These are phyloP conservation scores for Tetragonisca angustula DNA, from an alignment of 2,888 invertebrate species.

Conservation along the genomic window DNA sequence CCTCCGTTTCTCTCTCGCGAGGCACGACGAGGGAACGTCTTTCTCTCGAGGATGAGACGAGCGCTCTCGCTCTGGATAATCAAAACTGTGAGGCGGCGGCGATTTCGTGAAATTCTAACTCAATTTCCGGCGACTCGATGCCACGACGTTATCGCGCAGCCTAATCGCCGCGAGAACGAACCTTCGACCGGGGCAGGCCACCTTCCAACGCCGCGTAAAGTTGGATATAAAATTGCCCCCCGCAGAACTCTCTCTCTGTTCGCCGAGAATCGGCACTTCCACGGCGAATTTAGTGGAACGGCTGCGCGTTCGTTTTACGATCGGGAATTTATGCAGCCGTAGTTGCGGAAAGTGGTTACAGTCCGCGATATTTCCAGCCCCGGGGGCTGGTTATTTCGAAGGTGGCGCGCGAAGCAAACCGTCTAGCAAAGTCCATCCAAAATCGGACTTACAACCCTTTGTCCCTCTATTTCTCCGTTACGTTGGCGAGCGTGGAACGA, in stretches of 20 bases:
- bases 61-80: constrained; percentile 39
- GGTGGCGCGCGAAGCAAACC: not conserved
- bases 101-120: constrained; percentile 53
- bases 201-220: not conserved
- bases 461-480: not conserved
- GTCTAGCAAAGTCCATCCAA: not conserved
- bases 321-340: not conserved
- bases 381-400: not conserved
- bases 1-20: not conserved
- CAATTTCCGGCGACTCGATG: constrained; percentile 29
- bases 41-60: not conserved
- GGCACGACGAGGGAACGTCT: constrained; percentile 23
- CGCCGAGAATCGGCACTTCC: not conserved
- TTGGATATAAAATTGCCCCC: not conserved
- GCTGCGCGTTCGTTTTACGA: constrained; percentile 1
- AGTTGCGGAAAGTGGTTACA: not conserved
- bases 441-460: not conserved
- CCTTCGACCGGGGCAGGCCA: not conserved
- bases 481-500: not conserved
- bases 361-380: not conserved
- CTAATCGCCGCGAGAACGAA: constrained; percentile 40
- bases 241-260: not conserved
- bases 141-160: constrained; percentile 11
- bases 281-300: not conserved
- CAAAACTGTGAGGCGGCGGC: constrained; percentile 35